Base-by-base conservation (phyloP, 1,140 invertebrate genomes). In the Arctopsyche grandis region DNA sequence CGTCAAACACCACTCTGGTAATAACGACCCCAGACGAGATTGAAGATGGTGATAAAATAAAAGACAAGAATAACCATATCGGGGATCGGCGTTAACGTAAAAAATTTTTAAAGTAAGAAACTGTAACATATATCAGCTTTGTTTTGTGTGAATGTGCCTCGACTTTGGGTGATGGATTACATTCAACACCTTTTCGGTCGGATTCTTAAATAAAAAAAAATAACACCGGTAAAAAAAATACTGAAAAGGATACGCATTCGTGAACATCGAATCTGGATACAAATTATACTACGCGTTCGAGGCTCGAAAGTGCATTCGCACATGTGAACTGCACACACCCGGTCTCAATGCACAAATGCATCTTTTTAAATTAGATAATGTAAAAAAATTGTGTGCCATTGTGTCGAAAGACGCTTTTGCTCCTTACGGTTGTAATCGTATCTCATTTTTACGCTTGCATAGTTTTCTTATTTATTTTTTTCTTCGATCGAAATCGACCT, bases 141-240 rank as follows among this genome's bases (percentile, higher is more conserved):
- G 80, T 81, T 78, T 78, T 78, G 76, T 79, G 48, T 77, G 80
- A 77, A 79, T 81, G 74, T 60, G 71, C 76, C 74, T 21, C 69
- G 73, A 44, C 21, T 14, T 26, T 10, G 43, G 70, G 77, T 82
- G 81, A 82, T 82, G 81, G 81, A 82, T 82, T 80, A 69, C 44
- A 29, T 75, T 81, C 81, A 80, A 80, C 81, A 82, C 81, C 78
- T 80, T 73, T 75, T 60, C 78, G 75, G 80, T 77, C 80, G 22
- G 56, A 44, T 26, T 60, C 9, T 38, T 52, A 48, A n/a, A n/a
- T 66, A 48, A 73, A 44, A 73, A 66, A 60, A 60, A 60, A 19
- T 19, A 10, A 60, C 16, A 19, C 14, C 56, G n/a, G 56, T 60
- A 16, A 3, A 60, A 60, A 60, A 60, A 60, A n/a, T 19, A 3